Percentiles rank a stretch among this genome's conserved stretches.
phyloP scores from a whole-genome alignment of 2,113 vertebrate species.

The Clarias gariepinus region DNA sequence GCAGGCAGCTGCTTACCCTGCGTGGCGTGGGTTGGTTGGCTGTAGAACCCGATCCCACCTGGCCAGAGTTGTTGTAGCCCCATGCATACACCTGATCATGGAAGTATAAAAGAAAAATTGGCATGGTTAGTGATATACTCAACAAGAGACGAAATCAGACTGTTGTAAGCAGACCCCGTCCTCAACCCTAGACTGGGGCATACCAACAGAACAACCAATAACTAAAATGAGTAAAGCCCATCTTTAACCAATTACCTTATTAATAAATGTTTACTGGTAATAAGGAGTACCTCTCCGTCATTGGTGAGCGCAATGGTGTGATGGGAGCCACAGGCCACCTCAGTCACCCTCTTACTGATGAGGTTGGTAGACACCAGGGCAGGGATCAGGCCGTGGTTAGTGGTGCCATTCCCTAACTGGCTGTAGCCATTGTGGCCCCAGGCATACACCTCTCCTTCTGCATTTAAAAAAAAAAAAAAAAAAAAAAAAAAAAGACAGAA shows the following conservation, averaged over 20 bases:
- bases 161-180: background rate
- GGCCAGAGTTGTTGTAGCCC: constrained; percentile 98
- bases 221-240: background rate
- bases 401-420: constrained; percentile 93
- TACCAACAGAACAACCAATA: background rate
- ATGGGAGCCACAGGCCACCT: constrained; percentile 95
- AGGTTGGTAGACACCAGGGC: constrained; percentile 93
- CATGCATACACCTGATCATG: constrained; percentile 87
- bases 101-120: constrained; percentile 39
- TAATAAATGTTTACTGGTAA: background rate
- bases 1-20: constrained; percentile 90
- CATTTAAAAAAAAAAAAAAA: constrained; percentile 46
- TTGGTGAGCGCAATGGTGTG: constrained; percentile 91
- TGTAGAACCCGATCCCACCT: constrained; percentile 95
- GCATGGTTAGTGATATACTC: background rate
- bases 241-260: background rate
- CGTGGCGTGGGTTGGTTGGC: constrained; percentile 94
- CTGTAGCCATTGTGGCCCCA: constrained; percentile 98
- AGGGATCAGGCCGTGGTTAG: constrained; percentile 85
- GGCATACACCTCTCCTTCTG: constrained; percentile 95
- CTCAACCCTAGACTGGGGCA: background rate
- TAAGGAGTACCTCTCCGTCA: constrained; percentile 87
- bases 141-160: background rate
- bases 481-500: background rate
- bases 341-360: constrained; percentile 87